Evolutionary conservation across 2,113 vertebrate species (phyloP), one percentile per base, ranked within the genome.

Genomic region (Camelus bactrianus): DNA sequence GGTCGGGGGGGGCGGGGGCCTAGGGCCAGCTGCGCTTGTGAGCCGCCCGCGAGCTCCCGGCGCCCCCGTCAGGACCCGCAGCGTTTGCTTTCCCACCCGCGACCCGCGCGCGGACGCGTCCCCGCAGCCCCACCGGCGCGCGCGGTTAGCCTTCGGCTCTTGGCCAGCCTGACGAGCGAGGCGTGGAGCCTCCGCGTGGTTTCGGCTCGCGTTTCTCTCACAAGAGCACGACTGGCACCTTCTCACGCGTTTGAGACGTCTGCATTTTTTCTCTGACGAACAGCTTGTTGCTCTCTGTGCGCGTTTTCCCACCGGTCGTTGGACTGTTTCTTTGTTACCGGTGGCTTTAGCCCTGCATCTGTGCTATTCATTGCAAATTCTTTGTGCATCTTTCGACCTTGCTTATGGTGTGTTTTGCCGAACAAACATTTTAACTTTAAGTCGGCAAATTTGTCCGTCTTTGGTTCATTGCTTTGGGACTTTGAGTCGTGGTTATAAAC

Each of bases 281-380:
- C 22, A 6, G 19, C 69, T 8, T 10, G 5, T 52, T 83, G 28
- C 0, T 2, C 1, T 9, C 72, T 56, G 4, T 5, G 4, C 70
- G 60, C 24, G 0, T 26, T 56, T 89, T 56, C 54, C 35, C 2
- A 4, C 16, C 24, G 87, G 12, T n/a, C 2, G 3, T 15, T 50
- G 54, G 67, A 4, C 12, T 24, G n/a, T 22, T 4, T 14, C 69
- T 70, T 24, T 12, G n/a, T 28, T 67, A 28, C 52, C 14, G 0
- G 48, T 2, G 24, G 6, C 12, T 9, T 14, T 5, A 42, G 24
- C 56, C 32, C 75, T 52, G 16, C 0, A 0, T 15, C 52, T 50
- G 19, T 6, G 52, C 1, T 0, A 0, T 2, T 14, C 0, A 9
- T 6, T 11, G 12, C 1, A 30, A 2, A 26, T 4, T 5, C 4